Base-by-base conservation (phyloP, 2,113 vertebrate species). In the Percina caprodes region DNA sequence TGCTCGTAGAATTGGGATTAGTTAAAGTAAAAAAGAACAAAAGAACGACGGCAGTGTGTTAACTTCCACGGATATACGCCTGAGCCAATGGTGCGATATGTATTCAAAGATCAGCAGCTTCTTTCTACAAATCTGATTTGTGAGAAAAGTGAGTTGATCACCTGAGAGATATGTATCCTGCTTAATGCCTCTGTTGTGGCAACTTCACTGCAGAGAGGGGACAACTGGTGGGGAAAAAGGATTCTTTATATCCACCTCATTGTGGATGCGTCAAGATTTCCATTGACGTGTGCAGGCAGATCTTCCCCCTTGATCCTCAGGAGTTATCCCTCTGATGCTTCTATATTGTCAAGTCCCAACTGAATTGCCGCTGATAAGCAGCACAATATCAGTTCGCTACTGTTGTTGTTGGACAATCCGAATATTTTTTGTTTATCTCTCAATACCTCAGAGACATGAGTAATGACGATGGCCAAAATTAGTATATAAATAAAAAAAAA, bases 401-500 rank as follows among this genome's bases (percentile, higher is more conserved):
- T 52, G 24, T n/a, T 67, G 15, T 52, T 59, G 18, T 81, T 75
- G 26, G 62, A 74, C 58, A 54, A 45, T 42, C 58, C 73, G 23
- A 46, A 68, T 10, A 23, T 16, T 42, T 59, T 49, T 35, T 81
- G 58, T 70, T 69, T 59, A 54, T 78, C 66, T 56, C 59, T 60
- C 60, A 24, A 42, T 48, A 42, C 73, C 62, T 79, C 46, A 19
- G 83, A 77, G 82, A 71, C 59, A 48, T 4, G n/a, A 35, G 74
- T 68, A 79, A 85, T 82, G 74, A 80, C 12, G 23, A 42, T 60
- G 58, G 45, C 51, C 19, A 15, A 42, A 77, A 85, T 67, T 63
- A 87, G 79, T 68, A 80, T 77, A 76, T 33, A 67, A 73, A 58
- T n/a, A 14, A 61, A 62, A 82, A 70, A 70, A 63, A 58, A 83